Conservation (phyloP, 1,140 invertebrate genomes). For the Neelides sp. region DNA sequence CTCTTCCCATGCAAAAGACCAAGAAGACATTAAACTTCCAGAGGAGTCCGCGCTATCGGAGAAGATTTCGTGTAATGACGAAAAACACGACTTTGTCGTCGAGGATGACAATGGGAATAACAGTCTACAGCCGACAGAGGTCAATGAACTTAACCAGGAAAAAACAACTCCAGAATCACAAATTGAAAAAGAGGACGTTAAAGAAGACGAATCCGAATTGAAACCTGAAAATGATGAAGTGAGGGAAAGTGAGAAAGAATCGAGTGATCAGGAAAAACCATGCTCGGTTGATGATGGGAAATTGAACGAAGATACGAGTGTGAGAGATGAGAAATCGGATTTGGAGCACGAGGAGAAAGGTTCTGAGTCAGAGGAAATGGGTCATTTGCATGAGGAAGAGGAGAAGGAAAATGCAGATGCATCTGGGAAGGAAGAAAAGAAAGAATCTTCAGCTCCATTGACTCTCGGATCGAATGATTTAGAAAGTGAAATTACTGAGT, state of each 20-base stretch:
- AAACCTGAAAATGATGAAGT: slow-evolving; percentile 7
- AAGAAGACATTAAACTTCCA: slow-evolving; percentile 6
- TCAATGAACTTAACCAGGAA: not conserved
- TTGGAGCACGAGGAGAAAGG: slow-evolving; percentile 9
- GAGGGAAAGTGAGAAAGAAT: not conserved
- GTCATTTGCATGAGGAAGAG: not conserved
- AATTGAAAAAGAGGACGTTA: slow-evolving; percentile 12
- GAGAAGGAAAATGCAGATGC: not conserved
- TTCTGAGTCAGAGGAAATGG: slow-evolving; percentile 13
- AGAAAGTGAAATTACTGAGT: not conserved
- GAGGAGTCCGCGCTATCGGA: not conserved
- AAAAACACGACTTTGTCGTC: not conserved
- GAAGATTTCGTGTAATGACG: not conserved
- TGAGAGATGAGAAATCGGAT: slow-evolving; percentile 17
- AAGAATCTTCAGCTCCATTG: not conserved
- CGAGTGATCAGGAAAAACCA: not conserved
- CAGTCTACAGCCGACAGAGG: not conserved
- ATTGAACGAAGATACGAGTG: slow-evolving; percentile 20
- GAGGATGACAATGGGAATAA: too few relatives aligned
- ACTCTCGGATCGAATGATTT: not conserved
- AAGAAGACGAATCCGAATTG: slow-evolving; percentile 23
- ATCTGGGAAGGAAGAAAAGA: not conserved
- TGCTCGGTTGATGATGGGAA: too few relatives aligned
- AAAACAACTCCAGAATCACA: not conserved
- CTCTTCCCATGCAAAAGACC: too few relatives aligned